Base-by-base conservation (phyloP, 2,797 vertebrate species). In the Heterohyrax brucei region DNA sequence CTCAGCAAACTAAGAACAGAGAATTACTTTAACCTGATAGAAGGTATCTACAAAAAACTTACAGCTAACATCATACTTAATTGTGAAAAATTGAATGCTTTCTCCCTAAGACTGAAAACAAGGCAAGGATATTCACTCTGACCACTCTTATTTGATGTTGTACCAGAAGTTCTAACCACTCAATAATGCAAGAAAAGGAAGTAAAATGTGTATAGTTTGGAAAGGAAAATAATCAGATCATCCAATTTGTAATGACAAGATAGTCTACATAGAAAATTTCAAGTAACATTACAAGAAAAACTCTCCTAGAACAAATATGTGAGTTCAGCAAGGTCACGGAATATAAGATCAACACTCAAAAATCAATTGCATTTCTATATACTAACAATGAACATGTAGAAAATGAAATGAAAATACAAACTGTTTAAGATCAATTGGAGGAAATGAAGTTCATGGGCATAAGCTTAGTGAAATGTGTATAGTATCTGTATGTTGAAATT, bases 121-220 rank as follows among this genome's bases (percentile, higher is more conserved):
- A 56, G 53, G 53, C 53, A 56, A 56, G 53, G 12, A 56, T 56
- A 14, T 56, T 3, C 53, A 56, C 53, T 56, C 12, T 56, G 12
- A 10, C 6, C 30, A 76, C 48, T 62, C 24, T 82, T 77, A 44
- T 73, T 79, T 14, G 82, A 21, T 3, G 12, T 77, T 24, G 59
- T 50, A 95, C 53, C n/a, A 33, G 50, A 92, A 92, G 53, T 78
- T 72, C 22, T 91, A 95, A 68, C 39, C 50, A 68, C 30, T 50
- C 19, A 87, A 50, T 68, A 39, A 81, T 56, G 56, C 18, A 77
- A 84, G 24, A 64, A 85, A 66, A 86, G 73, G 14, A 84, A 94
- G 61, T 48, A 28, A 94, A 89, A 84, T 14, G n/a, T 21, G 64
- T 72, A 64, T 10, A 48, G 53, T 30, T 10, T 64, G 76, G 33